These are phyloP conservation scores for Bubalus kerabau DNA, from an alignment of 2,113 vertebrate genomes.

Conservation along the genomic window DNA sequence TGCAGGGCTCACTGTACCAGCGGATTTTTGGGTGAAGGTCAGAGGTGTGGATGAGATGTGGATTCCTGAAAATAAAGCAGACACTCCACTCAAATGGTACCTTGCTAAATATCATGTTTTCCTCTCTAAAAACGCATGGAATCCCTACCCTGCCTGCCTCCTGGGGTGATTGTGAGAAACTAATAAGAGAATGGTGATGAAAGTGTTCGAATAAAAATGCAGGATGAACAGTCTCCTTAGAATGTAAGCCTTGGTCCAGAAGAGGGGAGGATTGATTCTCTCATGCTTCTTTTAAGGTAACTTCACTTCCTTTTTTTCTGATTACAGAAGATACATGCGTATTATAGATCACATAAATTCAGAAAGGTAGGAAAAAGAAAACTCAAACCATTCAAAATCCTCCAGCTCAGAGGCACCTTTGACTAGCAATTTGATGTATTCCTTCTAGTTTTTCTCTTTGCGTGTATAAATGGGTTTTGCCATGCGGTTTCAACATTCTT, in stretches of 20 bases:
- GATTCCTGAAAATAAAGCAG: not conserved
- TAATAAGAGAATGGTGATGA: not conserved
- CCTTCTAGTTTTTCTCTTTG: not conserved
- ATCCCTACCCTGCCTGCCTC: not conserved
- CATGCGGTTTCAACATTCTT: not conserved
- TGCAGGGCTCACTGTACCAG: not conserved
- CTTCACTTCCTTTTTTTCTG: not conserved
- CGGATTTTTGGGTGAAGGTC: not conserved
- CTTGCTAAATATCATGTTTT: not conserved
- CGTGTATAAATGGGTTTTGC: not conserved
- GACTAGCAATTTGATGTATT: slow-evolving; percentile 17
- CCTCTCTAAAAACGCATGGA: not conserved
- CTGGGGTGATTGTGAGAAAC: not conserved
- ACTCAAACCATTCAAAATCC: not conserved
- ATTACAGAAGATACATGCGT: not conserved
- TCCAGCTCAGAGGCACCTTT: not conserved
- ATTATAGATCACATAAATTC: not conserved
- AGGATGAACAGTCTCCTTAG: not conserved
- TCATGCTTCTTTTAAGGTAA: not conserved
- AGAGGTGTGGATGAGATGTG: not conserved
- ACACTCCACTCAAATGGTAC: not conserved
- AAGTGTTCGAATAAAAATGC: not conserved
- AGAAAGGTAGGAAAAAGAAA: slow-evolving; percentile 13
- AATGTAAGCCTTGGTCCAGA: not conserved
- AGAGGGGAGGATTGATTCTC: not conserved